Percentiles rank a stretch among this genome's conserved stretches.
These are phyloP conservation scores for Caenorhabditis elegans DNA, from an alignment of 1,140 invertebrate species.

Conservation along the genomic window DNA sequence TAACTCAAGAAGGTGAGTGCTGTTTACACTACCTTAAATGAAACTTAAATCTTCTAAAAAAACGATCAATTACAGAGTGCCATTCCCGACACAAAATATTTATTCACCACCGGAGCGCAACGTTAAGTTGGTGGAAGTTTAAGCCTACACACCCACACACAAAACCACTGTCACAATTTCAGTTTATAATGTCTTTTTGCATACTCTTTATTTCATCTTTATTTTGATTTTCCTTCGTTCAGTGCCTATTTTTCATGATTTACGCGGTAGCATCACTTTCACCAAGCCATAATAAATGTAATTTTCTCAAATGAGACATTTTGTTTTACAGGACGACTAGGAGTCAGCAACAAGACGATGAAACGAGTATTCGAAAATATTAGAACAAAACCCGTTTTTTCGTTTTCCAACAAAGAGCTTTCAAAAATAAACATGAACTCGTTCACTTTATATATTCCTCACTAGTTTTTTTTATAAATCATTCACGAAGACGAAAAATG, in stretches of 20 bases:
- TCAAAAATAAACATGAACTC: too few species aligned
- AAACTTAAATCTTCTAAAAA: not conserved
- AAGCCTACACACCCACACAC: not conserved
- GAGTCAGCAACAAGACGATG: not conserved
- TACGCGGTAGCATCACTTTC: not conserved
- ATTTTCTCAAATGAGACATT: not conserved
- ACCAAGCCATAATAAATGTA: not conserved
- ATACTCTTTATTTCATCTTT: not conserved
- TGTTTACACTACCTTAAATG: not conserved
- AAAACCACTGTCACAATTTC: too few species aligned
- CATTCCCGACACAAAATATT: not conserved
- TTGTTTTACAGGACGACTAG: not conserved
- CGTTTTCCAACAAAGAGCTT: too few species aligned
- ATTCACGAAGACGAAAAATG: too few species aligned
- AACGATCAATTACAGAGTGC: not conserved
- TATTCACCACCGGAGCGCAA: not conserved
- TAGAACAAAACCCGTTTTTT: too few species aligned
- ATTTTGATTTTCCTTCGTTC: not conserved
- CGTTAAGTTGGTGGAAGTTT: constrained; percentile 14
- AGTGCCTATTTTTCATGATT: not conserved
- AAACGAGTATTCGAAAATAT: not conserved
- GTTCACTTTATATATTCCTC: too few species aligned
- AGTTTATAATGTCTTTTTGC: not conserved
- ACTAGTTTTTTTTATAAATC: too few species aligned
- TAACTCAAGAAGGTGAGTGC: constrained; percentile 47